Evolutionary conservation across 2,888 invertebrate species (phyloP).

Genomic region (Rhamphomyia laevipes): DNA sequence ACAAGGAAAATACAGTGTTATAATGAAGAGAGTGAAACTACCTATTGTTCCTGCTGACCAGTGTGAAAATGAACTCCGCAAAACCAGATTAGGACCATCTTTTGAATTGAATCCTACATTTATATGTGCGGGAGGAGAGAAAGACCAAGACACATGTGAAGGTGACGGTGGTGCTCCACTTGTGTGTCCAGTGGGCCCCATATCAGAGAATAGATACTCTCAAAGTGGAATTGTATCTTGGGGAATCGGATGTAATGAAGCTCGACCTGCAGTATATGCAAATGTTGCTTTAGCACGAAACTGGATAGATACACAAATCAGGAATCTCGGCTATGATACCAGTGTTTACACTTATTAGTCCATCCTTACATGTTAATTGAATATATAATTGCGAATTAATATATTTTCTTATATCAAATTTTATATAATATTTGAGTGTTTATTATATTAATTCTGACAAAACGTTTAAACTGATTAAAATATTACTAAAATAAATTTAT

Average conservation of each 20-base stretch:
- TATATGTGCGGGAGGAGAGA: conserved; percentile 45
- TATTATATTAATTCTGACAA: too few relatives aligned
- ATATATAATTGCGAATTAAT: too few relatives aligned
- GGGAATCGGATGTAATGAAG: conserved; percentile 65
- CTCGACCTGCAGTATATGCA: conserved; percentile 68
- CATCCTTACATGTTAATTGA: too few relatives aligned
- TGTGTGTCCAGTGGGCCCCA: conserved; percentile 49
- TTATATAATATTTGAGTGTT: too few relatives aligned
- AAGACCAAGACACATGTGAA: neutral
- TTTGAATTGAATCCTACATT: conserved; percentile 53
- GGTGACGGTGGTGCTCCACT: conserved; percentile 59
- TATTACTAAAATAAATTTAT: too few relatives aligned
- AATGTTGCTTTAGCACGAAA: conserved; percentile 52
- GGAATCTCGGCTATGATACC: too few relatives aligned
- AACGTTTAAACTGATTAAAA: too few relatives aligned
- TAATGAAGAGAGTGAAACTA: conserved; percentile 53
- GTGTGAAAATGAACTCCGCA: conserved; percentile 40
- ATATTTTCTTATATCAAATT: too few relatives aligned
- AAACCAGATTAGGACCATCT: conserved; percentile 47
- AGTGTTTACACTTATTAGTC: too few relatives aligned
- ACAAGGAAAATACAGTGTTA: conserved; percentile 44
- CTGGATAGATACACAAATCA: too few relatives aligned
- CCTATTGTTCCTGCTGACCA: conserved; percentile 45
- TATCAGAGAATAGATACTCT: conserved; percentile 19
- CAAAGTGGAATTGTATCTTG: conserved; percentile 56